Conservation (phyloP, 2,888 invertebrate species). For the Parnassius glacialis region DNA sequence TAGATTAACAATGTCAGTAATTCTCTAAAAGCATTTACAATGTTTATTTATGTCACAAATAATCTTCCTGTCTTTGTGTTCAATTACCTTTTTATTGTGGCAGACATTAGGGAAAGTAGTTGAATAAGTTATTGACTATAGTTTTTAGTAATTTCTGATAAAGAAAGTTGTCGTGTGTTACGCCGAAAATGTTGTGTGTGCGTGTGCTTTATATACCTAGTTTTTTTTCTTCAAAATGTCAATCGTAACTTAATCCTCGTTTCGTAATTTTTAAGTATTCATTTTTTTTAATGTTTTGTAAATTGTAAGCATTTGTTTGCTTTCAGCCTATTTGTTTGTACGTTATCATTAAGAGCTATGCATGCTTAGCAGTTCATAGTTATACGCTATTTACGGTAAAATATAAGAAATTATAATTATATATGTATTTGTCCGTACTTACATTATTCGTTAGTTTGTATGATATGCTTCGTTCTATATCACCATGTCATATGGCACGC, state of each 20-base stretch:
- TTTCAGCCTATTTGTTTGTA: slow-evolving; percentile 62
- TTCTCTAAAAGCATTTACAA: slow-evolving; percentile 7
- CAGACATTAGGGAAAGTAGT: slow-evolving; percentile 29
- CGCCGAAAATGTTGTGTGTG: slow-evolving; percentile 44
- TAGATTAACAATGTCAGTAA: slow-evolving; percentile 4
- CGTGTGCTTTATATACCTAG: slow-evolving; percentile 47
- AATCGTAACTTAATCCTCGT: slow-evolving; percentile 41
- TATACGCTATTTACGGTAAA: slow-evolving; percentile 67
- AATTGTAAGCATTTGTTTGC: slow-evolving; percentile 82
- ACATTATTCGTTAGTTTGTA: slow-evolving; percentile 70
- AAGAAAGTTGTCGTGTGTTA: slow-evolving; percentile 23
- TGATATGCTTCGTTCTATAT: slow-evolving; percentile 59
- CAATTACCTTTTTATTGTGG: slow-evolving; percentile 16
- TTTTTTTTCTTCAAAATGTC: slow-evolving; percentile 38
- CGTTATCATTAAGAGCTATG: slow-evolving; percentile 67
- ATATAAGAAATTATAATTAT: slow-evolving; percentile 57
- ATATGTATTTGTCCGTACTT: slow-evolving; percentile 78
- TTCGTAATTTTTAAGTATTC: slow-evolving; percentile 38
- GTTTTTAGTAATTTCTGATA: slow-evolving; percentile 26
- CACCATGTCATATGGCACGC: slow-evolving; percentile 75
- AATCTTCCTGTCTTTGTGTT: background rate
- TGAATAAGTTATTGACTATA: slow-evolving; percentile 21
- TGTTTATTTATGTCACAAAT: slow-evolving; percentile 17
- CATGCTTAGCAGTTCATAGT: slow-evolving; percentile 80
- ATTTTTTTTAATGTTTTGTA: slow-evolving; percentile 63